Conservation (phyloP, 2,113 vertebrate genomes). For the Triplophysa rosa region DNA sequence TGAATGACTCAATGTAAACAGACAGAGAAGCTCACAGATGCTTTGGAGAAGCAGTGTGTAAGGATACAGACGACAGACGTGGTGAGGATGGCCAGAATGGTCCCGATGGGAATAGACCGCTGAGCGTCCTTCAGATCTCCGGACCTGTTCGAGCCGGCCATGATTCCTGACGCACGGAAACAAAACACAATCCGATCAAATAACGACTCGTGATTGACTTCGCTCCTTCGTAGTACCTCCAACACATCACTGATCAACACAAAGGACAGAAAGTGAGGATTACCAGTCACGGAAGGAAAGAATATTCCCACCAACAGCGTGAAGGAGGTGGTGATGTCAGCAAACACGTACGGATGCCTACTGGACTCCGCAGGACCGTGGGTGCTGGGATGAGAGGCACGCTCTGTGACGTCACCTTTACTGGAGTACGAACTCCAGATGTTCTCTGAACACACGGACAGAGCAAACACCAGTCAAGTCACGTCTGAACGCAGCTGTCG, state of each 20-base stretch:
- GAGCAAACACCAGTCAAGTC: not conserved
- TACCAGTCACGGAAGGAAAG: constrained; percentile 91
- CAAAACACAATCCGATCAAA: too few relatives aligned
- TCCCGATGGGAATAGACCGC: constrained; percentile 90
- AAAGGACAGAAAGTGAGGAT: constrained; percentile 2
- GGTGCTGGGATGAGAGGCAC: constrained; percentile 66
- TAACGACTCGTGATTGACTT: not conserved
- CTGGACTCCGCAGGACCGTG: constrained; percentile 62
- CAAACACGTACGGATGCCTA: constrained; percentile 77
- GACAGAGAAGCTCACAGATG: too few relatives aligned
- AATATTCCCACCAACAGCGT: constrained; percentile 92
- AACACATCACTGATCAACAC: too few relatives aligned
- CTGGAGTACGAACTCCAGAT: constrained; percentile 84
- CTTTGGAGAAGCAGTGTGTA: not conserved
- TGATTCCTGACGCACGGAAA: constrained; percentile 77
- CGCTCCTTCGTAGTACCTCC: not conserved
- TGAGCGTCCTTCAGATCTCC: constrained; percentile 91
- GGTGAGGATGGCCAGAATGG: constrained; percentile 88
- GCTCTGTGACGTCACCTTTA: constrained; percentile 85
- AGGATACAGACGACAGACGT: constrained; percentile 94
- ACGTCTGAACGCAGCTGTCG: not conserved
- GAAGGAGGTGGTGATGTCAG: constrained; percentile 90
- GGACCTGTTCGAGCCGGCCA: constrained; percentile 91
- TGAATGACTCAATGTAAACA: too few relatives aligned
- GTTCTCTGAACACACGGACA: constrained; percentile 74